These are phyloP conservation scores for Pocillopora damicornis DNA, from an alignment of 64 coral and sea anemone genomes.

Conservation along the genomic window DNA sequence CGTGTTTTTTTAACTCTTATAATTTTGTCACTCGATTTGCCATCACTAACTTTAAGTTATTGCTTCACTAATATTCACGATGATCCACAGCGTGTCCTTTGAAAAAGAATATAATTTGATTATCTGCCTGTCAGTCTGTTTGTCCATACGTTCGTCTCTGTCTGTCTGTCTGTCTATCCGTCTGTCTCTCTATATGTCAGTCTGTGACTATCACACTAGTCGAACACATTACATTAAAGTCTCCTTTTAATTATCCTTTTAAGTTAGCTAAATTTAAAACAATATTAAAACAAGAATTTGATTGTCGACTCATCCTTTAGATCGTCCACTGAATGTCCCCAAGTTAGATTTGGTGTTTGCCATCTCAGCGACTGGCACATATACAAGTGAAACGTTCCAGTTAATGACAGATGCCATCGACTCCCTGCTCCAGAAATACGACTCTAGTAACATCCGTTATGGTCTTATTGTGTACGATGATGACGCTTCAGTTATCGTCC, in stretches of 20 bases:
- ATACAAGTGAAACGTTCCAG: conserved; percentile 55
- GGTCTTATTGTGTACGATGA: conserved; percentile 56
- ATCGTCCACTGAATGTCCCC: conserved; percentile 57
- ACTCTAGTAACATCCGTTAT: conserved; percentile 62
- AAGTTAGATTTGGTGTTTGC: conserved; percentile 72
- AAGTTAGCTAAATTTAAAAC: too few species aligned
- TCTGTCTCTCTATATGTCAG: too few species aligned
- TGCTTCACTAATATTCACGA: too few species aligned
- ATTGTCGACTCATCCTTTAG: not conserved
- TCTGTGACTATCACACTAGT: too few species aligned
- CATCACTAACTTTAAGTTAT: too few species aligned
- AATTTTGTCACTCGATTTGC: not conserved
- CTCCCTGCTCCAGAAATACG: conserved; percentile 82
- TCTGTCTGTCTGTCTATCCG: too few species aligned
- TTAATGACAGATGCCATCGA: conserved; percentile 52
- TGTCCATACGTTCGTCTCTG: not conserved
- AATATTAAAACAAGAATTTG: not conserved
- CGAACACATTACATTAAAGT: too few species aligned
- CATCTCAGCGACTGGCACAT: conserved; percentile 51
- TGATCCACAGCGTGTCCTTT: too few species aligned
- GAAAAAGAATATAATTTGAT: not conserved
- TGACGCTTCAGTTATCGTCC: conserved; percentile 3
- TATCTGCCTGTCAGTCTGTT: not conserved
- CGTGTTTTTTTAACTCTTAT: too few species aligned
- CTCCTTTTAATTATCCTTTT: too few species aligned